A percentile compares a stretch with the other conserved stretches of the same genome.
These are phyloP conservation scores for Paralinhomoeus sp. DNA, from an alignment of 2,888 invertebrate species.

Conservation along the genomic window DNA sequence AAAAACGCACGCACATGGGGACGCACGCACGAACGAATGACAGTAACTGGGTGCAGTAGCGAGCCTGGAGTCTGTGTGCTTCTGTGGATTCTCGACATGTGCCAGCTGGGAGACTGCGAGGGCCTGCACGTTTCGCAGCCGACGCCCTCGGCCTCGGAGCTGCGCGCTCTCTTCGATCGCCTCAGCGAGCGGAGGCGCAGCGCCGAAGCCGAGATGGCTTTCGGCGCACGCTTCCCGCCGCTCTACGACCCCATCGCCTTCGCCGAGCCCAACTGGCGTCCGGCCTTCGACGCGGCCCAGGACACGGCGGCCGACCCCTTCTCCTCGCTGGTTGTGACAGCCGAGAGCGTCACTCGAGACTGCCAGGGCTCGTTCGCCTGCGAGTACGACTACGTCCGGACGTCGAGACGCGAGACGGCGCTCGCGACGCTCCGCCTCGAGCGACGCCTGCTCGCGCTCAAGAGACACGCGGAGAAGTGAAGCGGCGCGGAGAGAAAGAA, in stretches of 20 bases:
- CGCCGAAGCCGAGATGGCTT: slow-evolving; percentile 2
- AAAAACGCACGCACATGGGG: no score
- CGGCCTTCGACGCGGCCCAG: neutral
- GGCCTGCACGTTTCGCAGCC: neutral
- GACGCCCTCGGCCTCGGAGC: neutral
- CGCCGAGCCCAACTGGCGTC: neutral
- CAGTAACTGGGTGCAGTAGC: no score
- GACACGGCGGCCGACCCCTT: neutral
- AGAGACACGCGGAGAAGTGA: neutral
- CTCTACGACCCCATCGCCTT: slow-evolving; percentile 6
- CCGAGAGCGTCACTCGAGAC: neutral
- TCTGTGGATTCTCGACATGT: no score
- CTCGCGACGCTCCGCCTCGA: slow-evolving; percentile 11
- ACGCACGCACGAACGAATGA: no score
- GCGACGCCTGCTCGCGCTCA: slow-evolving; percentile 3
- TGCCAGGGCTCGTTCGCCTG: slow-evolving; percentile 10
- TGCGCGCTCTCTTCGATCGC: neutral
- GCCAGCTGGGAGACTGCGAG: no score
- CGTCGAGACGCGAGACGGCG: slow-evolving; percentile 14
- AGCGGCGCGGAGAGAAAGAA: no score
- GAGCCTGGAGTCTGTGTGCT: no score
- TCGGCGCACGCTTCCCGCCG: slow-evolving; percentile 2
- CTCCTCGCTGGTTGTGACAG: neutral
- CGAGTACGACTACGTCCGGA: slow-evolving; percentile 13
- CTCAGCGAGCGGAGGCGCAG: slow-evolving; percentile 1